These are phyloP conservation scores for Scaptodrosophila lebanonensis DNA, from an alignment of 1,140 invertebrate genomes.

Conservation along the genomic window DNA sequence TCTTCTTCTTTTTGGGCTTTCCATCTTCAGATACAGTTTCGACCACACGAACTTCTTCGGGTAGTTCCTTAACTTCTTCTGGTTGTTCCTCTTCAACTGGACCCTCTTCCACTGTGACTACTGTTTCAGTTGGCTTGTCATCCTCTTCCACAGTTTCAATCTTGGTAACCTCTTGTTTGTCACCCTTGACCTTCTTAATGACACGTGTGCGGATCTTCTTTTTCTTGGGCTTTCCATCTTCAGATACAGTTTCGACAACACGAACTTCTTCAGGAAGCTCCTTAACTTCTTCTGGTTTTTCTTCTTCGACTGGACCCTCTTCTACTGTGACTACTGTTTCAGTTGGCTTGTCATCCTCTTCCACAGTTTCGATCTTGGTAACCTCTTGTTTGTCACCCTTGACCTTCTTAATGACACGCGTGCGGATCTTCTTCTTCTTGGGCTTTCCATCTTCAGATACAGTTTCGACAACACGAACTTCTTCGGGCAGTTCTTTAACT, in stretches of 20 bases:
- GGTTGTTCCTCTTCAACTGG: slow-evolving; percentile 9
- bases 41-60: slow-evolving; percentile 8
- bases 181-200: slow-evolving; percentile 57
- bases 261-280: slow-evolving; percentile 16
- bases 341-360: slow-evolving; percentile 71
- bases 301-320: slow-evolving; percentile 18
- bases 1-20: slow-evolving; percentile 16
- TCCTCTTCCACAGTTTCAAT: slow-evolving; percentile 76
- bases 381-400: slow-evolving; percentile 63
- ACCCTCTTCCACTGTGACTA: slow-evolving; percentile 40
- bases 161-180: slow-evolving; percentile 63
- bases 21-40: background rate
- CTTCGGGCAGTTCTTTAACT: slow-evolving; percentile 13
- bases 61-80: slow-evolving; percentile 13
- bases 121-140: slow-evolving; percentile 61
- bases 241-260: background rate
- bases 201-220: slow-evolving; percentile 44
- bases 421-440: slow-evolving; percentile 32
- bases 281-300: slow-evolving; percentile 7
- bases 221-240: slow-evolving; percentile 2
- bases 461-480: slow-evolving; percentile 1
- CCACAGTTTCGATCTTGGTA: slow-evolving; percentile 69
- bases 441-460: background rate
- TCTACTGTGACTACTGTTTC: slow-evolving; percentile 53
- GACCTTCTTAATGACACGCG: slow-evolving; percentile 54